These are phyloP conservation scores for Meiosimyza platycephala DNA, from an alignment of 2,888 invertebrate genomes.

Conservation along the genomic window DNA sequence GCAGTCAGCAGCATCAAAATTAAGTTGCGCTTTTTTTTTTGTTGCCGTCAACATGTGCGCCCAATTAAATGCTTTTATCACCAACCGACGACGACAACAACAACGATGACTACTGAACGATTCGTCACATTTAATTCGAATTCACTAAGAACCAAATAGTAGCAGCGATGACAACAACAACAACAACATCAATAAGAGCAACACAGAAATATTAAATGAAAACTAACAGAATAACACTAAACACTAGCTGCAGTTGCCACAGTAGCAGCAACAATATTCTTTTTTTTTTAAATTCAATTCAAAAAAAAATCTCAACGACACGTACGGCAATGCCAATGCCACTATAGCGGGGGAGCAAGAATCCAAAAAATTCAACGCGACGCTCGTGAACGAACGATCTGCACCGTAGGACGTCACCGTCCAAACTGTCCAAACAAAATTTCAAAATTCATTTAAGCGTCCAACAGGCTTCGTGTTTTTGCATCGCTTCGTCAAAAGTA, in stretches of 20 bases:
- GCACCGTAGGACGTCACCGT: conserved; percentile 50
- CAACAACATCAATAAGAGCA: neutral
- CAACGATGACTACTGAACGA: too few species aligned
- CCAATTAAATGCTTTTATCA: conserved; percentile 30
- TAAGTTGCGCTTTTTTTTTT: too few species aligned
- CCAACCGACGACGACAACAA: neutral
- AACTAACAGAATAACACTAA: too few species aligned
- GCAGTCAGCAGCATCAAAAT: neutral
- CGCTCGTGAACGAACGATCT: conserved; percentile 41
- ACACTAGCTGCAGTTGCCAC: conserved; percentile 2
- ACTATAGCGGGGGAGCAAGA: neutral
- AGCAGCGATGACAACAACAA: neutral
- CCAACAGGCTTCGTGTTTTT: conserved; percentile 40
- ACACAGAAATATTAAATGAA: neutral
- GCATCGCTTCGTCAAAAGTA: neutral
- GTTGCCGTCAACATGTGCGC: conserved; percentile 24
- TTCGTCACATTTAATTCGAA: conserved; percentile 12
- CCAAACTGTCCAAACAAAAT: conserved; percentile 45
- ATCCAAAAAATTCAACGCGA: neutral
- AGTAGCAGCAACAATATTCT: neutral
- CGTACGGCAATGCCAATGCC: conserved; percentile 12
- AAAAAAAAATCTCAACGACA: conserved; percentile 18
- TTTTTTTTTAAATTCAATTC: conserved; percentile 28
- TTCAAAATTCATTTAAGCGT: conserved; percentile 26
- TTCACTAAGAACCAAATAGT: neutral